Evolutionary conservation across 2,888 invertebrate species (phyloP).

Genomic region (Tubulanus polymorphus): DNA sequence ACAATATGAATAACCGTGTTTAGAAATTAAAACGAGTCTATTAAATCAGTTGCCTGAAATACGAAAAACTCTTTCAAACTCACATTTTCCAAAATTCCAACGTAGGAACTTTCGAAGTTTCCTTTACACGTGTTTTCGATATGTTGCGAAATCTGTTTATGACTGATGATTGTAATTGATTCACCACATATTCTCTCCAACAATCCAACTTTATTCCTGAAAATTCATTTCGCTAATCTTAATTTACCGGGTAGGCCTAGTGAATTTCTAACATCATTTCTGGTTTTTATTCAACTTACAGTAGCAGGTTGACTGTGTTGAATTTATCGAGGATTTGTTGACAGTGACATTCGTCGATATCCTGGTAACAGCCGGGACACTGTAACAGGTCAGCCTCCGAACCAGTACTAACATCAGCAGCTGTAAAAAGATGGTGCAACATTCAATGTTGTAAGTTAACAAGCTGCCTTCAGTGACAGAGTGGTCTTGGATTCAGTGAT

Average conservation of each 20-base stretch:
- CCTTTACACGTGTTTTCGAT: conserved; percentile 82
- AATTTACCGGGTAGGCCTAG: background rate
- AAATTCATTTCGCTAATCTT: conserved; percentile 5
- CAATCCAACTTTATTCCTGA: conserved; percentile 61
- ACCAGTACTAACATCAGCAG: too few relatives aligned
- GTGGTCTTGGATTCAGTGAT: too few relatives aligned
- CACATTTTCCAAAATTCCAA: conserved; percentile 71
- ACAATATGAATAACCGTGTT: too few relatives aligned
- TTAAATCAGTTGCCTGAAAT: background rate
- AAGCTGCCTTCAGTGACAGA: too few relatives aligned
- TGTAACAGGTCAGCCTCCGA: conserved; percentile 60
- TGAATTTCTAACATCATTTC: background rate
- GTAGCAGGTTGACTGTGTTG: conserved; percentile 70
- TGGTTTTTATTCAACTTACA: conserved; percentile 26
- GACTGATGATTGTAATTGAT: conserved; percentile 77
- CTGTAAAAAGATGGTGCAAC: too few relatives aligned
- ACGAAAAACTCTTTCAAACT: conserved; percentile 9
- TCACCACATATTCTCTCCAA: conserved; percentile 81
- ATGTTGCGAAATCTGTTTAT: conserved; percentile 75
- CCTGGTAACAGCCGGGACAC: conserved; percentile 72
- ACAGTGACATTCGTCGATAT: conserved; percentile 63
- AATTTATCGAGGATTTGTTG: conserved; percentile 68
- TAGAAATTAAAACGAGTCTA: too few relatives aligned
- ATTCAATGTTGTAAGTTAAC: too few relatives aligned
- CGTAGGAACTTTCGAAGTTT: conserved; percentile 78